Conservation (phyloP, 2,888 invertebrate genomes). For the Caradrina kadenii region DNA sequence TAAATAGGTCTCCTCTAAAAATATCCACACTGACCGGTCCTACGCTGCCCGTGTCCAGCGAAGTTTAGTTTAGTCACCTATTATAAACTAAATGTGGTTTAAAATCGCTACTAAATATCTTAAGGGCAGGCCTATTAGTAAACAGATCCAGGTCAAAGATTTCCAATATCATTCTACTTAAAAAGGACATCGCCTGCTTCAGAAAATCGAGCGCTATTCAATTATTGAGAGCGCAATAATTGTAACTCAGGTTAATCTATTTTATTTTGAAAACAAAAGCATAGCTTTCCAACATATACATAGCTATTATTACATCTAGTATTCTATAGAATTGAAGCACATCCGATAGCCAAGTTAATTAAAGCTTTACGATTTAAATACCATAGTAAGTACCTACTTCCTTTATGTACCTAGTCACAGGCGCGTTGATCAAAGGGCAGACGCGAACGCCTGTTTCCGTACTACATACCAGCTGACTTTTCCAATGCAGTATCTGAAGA, state of each 20-base stretch:
- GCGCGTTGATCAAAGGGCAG: slow-evolving; percentile 30
- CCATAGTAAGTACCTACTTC: slow-evolving; percentile 37
- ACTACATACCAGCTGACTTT: slow-evolving; percentile 19
- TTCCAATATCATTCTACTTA: background rate
- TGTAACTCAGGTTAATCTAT: background rate
- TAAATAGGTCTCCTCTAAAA: no score
- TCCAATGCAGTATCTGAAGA: slow-evolving; percentile 14
- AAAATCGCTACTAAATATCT: background rate
- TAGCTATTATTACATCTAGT: slow-evolving; percentile 5
- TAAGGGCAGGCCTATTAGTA: no score
- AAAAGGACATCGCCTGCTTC: background rate
- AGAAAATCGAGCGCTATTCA: background rate
- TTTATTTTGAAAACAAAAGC: slow-evolving; percentile 2
- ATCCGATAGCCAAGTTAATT: slow-evolving; percentile 45
- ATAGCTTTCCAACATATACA: background rate
- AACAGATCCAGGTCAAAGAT: background rate
- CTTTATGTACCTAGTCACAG: slow-evolving; percentile 13
- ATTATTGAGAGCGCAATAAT: background rate
- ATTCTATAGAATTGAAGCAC: slow-evolving; percentile 32
- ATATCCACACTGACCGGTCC: no score
- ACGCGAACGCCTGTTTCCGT: slow-evolving; percentile 35
- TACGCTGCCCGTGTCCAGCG: no score
- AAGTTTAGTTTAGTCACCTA: background rate
- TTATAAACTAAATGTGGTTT: background rate
- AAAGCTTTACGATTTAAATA: slow-evolving; percentile 46